Evolutionary conservation across 2,888 invertebrate genomes (phyloP).

Genomic region (Chrysopilus asiliformis): DNA sequence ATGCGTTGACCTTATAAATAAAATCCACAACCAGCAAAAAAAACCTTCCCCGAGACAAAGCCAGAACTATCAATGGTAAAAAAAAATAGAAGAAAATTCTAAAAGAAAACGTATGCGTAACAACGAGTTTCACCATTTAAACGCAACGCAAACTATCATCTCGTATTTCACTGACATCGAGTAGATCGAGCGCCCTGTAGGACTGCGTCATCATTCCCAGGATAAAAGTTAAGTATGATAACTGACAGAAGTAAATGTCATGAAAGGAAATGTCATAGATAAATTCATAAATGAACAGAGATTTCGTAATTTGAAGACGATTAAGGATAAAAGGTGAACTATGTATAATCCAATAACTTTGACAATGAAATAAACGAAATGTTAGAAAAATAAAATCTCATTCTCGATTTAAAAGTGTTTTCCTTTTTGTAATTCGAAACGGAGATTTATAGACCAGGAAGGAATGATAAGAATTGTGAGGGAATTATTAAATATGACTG

Average conservation of each 20-base stretch:
- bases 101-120: neutral
- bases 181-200: neutral
- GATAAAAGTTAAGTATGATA: constrained; percentile 4
- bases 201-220: neutral
- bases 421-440: too few species aligned
- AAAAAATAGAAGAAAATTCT: neutral
- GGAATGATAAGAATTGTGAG: too few species aligned
- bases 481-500: too few species aligned
- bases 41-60: neutral
- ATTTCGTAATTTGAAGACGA: too few species aligned
- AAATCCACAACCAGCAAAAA: constrained; percentile 7
- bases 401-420: too few species aligned
- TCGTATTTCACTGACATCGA: constrained; percentile 15
- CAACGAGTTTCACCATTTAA: neutral
- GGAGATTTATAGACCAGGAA: too few species aligned
- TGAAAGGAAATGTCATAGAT: constrained; percentile 2
- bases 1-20: constrained; percentile 11
- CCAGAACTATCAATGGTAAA: neutral
- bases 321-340: too few species aligned
- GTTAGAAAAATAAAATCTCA: too few species aligned
- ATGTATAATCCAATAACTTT: neutral
- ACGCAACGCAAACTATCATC: constrained; percentile 17
- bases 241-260: constrained; percentile 1
- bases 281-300: neutral
- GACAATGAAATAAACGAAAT: constrained; percentile 4